These are phyloP conservation scores for Holcopasites calliopsidis DNA, from an alignment of 1,140 invertebrate species.

Conservation along the genomic window DNA sequence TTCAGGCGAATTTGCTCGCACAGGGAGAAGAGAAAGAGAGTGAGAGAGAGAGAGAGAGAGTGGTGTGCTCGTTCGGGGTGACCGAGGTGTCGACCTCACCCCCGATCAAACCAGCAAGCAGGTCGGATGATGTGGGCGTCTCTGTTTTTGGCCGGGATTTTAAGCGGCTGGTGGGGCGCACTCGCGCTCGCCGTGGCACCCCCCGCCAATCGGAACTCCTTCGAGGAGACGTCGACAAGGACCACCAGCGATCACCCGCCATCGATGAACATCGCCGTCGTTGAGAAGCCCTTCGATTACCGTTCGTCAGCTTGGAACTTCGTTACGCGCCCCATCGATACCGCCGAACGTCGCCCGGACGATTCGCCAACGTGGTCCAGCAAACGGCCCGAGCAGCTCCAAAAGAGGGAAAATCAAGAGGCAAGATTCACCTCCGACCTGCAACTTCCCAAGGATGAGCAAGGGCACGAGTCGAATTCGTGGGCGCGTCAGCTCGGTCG, in stretches of 20 bases:
- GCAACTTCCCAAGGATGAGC: background rate
- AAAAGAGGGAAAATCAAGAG: background rate
- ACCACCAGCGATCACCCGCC: conserved; percentile 47
- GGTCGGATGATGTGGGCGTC: conserved; percentile 76
- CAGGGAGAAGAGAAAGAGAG: background rate
- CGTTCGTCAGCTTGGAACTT: conserved; percentile 30
- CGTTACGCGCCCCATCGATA: conserved; percentile 15
- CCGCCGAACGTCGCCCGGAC: background rate
- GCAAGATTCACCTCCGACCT: background rate
- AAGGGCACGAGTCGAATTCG: background rate
- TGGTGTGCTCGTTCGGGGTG: conserved; percentile 56
- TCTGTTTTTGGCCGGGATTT: conserved; percentile 75
- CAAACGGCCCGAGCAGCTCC: background rate
- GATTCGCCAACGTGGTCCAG: background rate
- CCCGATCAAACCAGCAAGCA: conserved; percentile 62
- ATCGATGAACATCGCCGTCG: conserved; percentile 43
- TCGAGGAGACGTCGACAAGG: conserved; percentile 44
- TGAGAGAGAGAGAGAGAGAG: conserved; percentile 16
- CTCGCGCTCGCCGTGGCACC: conserved; percentile 68
- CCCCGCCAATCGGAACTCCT: conserved; percentile 66
- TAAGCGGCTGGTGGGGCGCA: conserved; percentile 76
- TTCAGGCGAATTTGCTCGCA: conserved; percentile 1
- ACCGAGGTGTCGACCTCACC: conserved; percentile 62
- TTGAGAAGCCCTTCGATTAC: conserved; percentile 33
- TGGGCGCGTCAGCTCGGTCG: background rate